Base-by-base conservation (phyloP, 2,888 invertebrate species). In the Synanthedon formicaeformis region DNA sequence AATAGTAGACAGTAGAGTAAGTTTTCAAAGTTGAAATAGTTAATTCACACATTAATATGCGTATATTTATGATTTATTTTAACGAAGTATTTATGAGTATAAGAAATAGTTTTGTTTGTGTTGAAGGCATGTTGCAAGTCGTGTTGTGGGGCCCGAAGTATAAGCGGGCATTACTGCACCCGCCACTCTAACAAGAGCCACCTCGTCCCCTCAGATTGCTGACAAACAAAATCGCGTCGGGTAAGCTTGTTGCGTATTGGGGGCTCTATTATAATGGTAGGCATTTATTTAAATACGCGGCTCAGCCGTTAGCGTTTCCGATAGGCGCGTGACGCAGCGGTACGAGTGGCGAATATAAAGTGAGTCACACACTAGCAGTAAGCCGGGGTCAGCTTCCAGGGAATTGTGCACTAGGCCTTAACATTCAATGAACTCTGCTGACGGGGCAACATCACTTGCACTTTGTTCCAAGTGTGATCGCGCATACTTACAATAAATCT, bases 281-380 rank as follows among this genome's bases (percentile, higher is more conserved):
- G 58, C 61, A 62, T 59, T 54, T 69, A 80, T 80, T 79, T 77
- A 76, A 80, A 81, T 78, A 76, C 65, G 67, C 70, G 67, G 67
- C 67, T 64, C 67, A 67, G 78, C 73, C 75, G 81, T 82, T 80
- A 76, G 74, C 71, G 81, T 81, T 86, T 87, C 86, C 86, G 78
- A 85, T 80, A 76, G 79, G 63, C 75, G 72, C 71, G 75, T 84
- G 83, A 81, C 82, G 79, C 75, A 74, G 70, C 54, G 57, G 63
- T 63, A 74, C 78, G 73, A 63, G 66, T 58, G 62, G 62, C 71
- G 85, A 80, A 83, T 86, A 73, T 69, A 63, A 78, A 84, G 71
- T 75, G 74, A 73, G 50, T 56, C 56, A 57, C 53, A 18, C 40
- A 40, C 58, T 73, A 69, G 48, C 71, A 63, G 64, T 66, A 64